Base-by-base conservation (phyloP, 2,797 vertebrate species). In the Sebastes miniatus region DNA sequence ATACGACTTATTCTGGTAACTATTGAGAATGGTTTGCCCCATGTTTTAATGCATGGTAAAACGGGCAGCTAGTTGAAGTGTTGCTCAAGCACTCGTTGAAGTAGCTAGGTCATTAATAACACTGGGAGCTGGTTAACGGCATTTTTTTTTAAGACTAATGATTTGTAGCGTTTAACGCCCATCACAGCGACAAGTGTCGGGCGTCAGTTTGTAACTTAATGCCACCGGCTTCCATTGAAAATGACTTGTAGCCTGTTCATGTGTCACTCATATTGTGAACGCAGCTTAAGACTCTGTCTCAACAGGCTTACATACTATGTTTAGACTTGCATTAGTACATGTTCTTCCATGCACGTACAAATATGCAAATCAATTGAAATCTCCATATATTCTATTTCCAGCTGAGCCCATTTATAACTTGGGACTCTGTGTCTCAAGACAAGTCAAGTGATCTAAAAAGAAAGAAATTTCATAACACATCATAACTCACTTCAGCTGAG, bases 401-500 rank as follows among this genome's bases (percentile, higher is more conserved):
- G 34, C n/a, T 11, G 6, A 27, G 16, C 29, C 20, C 14, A 32
- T 65, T 81, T 16, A 74, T 57, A 77, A 68, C 50, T 36, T 78
- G 24, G 43, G 13, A 83, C 65, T 58, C 29, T 66, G 50, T 77
- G 27, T 83, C 47, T 76, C 7, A 67, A 75, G 2, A 47, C 59
- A 36, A 54, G 27, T 72, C 18, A 68, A 67, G 31, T 52, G 22
- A 54, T 59, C 18, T 50, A 64, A 69, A 72, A 67, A 69, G 16
- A 76, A 67, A 71, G 7, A 75, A 58, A 68, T 72, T 69, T 72
- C 24, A 68, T 81, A 83, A 84, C 36, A 69, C 43, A 73, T 82
- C 24, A 76, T 80, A 69, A 81, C 43, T 83, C 39, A 69, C 59
- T 82, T 83, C 4, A 64, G 70, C 18, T 75, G 27, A 71, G 85